A percentile compares a stretch with the other conserved stretches of the same genome.
These are phyloP conservation scores for Pseudomyrmex concolor DNA, from an alignment of 1,140 invertebrate species.

Conservation along the genomic window DNA sequence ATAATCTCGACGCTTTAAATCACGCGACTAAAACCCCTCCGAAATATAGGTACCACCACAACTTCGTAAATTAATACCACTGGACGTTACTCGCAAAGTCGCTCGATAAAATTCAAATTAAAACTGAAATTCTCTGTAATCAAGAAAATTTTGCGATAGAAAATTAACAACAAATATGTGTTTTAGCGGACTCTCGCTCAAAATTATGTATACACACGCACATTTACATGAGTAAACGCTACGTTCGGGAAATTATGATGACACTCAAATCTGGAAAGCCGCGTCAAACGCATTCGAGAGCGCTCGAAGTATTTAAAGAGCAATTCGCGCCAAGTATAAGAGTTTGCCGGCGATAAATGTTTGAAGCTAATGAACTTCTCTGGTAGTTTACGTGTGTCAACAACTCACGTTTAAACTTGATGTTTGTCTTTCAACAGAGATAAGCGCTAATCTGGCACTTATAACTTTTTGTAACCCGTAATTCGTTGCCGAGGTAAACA, in stretches of 20 bases:
- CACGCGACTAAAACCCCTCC: constrained; percentile 11
- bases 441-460: constrained; percentile 42
- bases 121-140: too few relatives aligned
- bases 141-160: not conserved
- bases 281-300: not conserved
- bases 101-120: constrained; percentile 38
- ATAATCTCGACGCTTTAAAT: constrained; percentile 58
- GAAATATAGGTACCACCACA: constrained; percentile 25
- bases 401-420: constrained; percentile 43
- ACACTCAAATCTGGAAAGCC: not conserved
- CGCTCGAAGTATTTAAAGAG: constrained; percentile 25
- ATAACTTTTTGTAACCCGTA: constrained; percentile 33
- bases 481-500: constrained; percentile 2
- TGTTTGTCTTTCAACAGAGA: constrained; percentile 33
- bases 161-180: not conserved
- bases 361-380: constrained; percentile 49
- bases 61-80: constrained; percentile 55
- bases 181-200: too few relatives aligned
- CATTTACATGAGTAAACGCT: too few relatives aligned
- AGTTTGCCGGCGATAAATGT: constrained; percentile 31
- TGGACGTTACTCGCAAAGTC: not conserved
- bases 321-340: not conserved
- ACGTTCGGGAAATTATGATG: not conserved
- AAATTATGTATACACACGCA: too few relatives aligned
- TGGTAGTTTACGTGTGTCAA: constrained; percentile 33